phyloP scores from a whole-genome alignment of 2,113 vertebrate genomes.

The Nettapus auritus region DNA sequence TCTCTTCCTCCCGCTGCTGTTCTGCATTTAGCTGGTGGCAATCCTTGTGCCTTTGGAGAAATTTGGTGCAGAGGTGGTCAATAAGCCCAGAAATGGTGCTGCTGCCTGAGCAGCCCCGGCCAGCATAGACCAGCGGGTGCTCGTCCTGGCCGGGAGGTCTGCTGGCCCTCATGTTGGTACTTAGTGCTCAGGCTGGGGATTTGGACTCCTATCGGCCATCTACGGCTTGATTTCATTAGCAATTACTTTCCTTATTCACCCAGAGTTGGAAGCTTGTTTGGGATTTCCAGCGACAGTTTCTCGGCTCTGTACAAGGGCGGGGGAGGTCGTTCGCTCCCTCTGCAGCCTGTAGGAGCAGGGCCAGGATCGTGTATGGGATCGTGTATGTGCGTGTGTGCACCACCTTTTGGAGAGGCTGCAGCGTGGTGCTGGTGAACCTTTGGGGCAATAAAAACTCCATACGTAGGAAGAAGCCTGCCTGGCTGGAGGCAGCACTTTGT shows the following conservation, averaged over 20 bases:
- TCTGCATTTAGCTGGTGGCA: background rate
- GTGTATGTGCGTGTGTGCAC: accelerated
- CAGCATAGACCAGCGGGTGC: accelerated
- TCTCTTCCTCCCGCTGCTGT: background rate
- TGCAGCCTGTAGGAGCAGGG: background rate
- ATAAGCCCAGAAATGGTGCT: background rate
- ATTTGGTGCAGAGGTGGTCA: background rate
- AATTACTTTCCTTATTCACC: background rate
- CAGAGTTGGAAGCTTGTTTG: background rate
- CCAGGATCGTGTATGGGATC: accelerated
- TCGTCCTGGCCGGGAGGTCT: background rate
- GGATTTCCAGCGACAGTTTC: background rate
- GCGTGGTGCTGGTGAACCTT: background rate
- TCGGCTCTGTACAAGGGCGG: background rate
- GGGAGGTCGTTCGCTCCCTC: accelerated
- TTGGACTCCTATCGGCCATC: background rate
- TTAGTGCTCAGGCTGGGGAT: background rate
- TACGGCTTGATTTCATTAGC: background rate
- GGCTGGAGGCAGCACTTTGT: background rate
- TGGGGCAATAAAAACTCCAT: background rate
- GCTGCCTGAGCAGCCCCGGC: background rate
- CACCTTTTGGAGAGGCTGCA: background rate
- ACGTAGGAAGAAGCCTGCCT: background rate
- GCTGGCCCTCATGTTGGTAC: background rate
- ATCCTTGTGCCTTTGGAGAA: background rate